Evolutionary conservation across 92 coral and sea anemone genomes (phyloP).

Genomic region (Parazoanthus swiftii): DNA sequence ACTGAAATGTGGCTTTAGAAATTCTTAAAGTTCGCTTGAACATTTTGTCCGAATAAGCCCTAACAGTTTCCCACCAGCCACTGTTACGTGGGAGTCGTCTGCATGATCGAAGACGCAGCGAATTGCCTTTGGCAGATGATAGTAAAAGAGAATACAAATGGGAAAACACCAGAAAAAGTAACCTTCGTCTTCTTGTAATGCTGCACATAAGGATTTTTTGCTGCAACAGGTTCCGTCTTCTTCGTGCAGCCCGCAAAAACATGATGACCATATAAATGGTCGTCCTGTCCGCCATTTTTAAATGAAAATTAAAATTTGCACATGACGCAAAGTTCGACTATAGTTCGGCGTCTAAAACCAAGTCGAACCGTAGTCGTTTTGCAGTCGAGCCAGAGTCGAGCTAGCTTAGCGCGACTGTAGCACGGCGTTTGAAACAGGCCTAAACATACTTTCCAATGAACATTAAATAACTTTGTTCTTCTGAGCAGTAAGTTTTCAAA

Average conservation of each 20-base stretch:
- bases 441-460: neutral
- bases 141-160: slow-evolving; percentile 1
- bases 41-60: too few species aligned
- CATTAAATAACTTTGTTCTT: neutral
- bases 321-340: too few species aligned
- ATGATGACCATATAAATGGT: neutral
- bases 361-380: too few species aligned
- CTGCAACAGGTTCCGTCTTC: slow-evolving; percentile 11
- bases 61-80: slow-evolving; percentile 50
- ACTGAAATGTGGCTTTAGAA: too few species aligned
- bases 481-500: slow-evolving; percentile 2
- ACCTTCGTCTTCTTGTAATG: slow-evolving; percentile 10
- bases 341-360: too few species aligned
- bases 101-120: slow-evolving; percentile 1
- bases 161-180: slow-evolving; percentile 7
- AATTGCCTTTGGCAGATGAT: neutral
- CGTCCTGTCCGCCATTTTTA: slow-evolving; percentile 1
- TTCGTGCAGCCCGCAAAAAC: slow-evolving; percentile 14
- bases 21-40: too few species aligned
- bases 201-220: neutral
- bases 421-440: too few species aligned
- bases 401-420: too few species aligned
- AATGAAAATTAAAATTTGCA: neutral
- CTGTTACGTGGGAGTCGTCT: slow-evolving; percentile 26
- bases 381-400: too few species aligned